A percentile compares a stretch with the other conserved stretches of the same genome.
These are phyloP conservation scores for Connochaetes taurinus DNA, from an alignment of 2,113 vertebrate genomes.

Conservation along the genomic window DNA sequence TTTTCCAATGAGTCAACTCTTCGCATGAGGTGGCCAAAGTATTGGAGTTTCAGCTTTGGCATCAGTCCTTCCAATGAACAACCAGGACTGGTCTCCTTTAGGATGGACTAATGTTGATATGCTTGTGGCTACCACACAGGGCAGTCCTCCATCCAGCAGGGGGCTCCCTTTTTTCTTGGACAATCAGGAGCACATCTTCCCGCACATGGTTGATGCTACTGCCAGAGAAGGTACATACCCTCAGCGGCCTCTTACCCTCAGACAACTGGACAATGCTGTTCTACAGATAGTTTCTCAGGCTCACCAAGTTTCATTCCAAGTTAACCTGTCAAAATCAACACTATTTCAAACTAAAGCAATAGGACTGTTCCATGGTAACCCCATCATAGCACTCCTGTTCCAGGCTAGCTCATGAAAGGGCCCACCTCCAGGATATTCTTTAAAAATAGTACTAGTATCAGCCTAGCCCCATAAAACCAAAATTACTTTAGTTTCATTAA, in stretches of 20 bases:
- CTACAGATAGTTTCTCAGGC: not conserved
- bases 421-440: not conserved
- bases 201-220: not conserved
- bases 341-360: not conserved
- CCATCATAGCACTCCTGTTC: not conserved
- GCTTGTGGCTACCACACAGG: not conserved
- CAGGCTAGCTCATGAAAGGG: not conserved
- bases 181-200: not conserved
- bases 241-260: not conserved
- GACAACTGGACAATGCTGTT: not conserved
- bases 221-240: not conserved
- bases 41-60: no score
- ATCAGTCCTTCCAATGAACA: no score
- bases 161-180: not conserved
- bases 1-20: no score
- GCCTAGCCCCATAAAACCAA: not conserved
- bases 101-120: not conserved
- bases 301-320: not conserved
- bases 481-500: conserved; percentile 8
- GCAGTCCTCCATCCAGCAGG: not conserved
- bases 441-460: not conserved
- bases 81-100: no score
- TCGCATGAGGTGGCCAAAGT: no score
- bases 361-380: not conserved
- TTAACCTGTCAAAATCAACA: not conserved